Evolutionary conservation across 2,113 vertebrate species (phyloP), one percentile per base, ranked within the genome.

Genomic region (Silurus glanis): DNA sequence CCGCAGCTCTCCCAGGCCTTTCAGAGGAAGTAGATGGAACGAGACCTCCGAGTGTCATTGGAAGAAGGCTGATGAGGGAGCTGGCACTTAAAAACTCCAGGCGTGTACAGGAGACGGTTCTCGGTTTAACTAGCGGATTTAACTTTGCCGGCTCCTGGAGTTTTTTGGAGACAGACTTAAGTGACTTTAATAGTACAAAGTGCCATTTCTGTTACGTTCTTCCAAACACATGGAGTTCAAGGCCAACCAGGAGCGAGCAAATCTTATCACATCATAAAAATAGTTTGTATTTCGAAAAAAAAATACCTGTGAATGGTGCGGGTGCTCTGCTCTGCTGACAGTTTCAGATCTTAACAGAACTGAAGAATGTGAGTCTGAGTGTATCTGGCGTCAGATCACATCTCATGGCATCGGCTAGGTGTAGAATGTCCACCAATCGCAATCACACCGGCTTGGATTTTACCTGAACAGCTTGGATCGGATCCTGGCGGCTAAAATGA

Each of bases 1-100:
- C 87, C 82, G 79, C 21, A 28, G 62, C 87, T 62, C 21, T 81
- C 49, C 53, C 23, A 66, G 64, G 87, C 76, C 67, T 75, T 87
- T 90, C 84, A 86, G 84, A 89, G 86, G 88, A 89, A 82, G 87
- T 37, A 71, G 66, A 75, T 61, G 6, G 58, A 28, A 83, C 86
- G 8, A 87, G 69, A 78, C 69, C 80, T 85, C 72, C 6, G 62
- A 79, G 28, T 84, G 88, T 87, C 59, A 72, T 64, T 49, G 66
- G 23, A 25, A 75, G n/a, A 23, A 78, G 55, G 80, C 56, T 72
- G 9, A 55, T 49, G 10, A 49, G 21, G 9, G 56, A 85, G n/a
- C 47, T 8, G 71, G 9, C 62, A 51, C 21, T 51, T 49, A 3
- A 12, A 49, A 49, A 49, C 1, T 4, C 37, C 37, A 19, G 37